Percentiles rank a stretch among this genome's conserved stretches.
phyloP scores from a whole-genome alignment of 2,113 vertebrate species.

The Laticauda colubrina region DNA sequence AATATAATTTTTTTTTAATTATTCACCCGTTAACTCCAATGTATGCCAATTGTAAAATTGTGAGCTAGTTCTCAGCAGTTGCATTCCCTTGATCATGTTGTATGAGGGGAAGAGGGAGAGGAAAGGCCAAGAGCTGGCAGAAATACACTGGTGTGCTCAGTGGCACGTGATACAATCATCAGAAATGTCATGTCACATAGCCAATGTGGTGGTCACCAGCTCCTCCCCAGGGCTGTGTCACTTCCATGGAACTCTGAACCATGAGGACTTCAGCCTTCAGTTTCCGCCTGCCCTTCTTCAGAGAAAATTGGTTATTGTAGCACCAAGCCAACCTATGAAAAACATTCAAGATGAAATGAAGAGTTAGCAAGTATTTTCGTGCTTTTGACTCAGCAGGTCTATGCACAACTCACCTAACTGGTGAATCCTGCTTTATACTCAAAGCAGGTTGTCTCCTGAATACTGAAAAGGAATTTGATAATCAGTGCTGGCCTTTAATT shows the following conservation, averaged over 20 bases:
- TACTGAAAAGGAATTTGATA: background rate
- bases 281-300: constrained; percentile 64
- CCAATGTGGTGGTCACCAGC: constrained; percentile 33
- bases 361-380: fast-evolving
- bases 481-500: background rate
- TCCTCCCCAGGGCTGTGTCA: constrained; percentile 39
- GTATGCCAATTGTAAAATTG: constrained; percentile 76
- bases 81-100: constrained; percentile 72
- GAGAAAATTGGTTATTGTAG: constrained; percentile 81
- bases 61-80: constrained; percentile 75
- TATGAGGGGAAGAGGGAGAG: constrained; percentile 38
- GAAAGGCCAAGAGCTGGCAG: constrained; percentile 53
- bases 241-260: constrained; percentile 58
- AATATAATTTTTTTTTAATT: constrained; percentile 71
- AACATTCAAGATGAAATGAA: background rate
- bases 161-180: constrained; percentile 9
- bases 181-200: constrained; percentile 40
- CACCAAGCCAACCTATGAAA: constrained; percentile 89
- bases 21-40: constrained; percentile 82
- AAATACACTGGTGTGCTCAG: constrained; percentile 30
- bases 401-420: fast-evolving
- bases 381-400: fast-evolving
- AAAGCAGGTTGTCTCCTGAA: background rate
- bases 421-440: background rate
- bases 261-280: constrained; percentile 65